phyloP scores from a whole-genome alignment of 1,140 invertebrate genomes.

The Cardiocondyla obscurior region DNA sequence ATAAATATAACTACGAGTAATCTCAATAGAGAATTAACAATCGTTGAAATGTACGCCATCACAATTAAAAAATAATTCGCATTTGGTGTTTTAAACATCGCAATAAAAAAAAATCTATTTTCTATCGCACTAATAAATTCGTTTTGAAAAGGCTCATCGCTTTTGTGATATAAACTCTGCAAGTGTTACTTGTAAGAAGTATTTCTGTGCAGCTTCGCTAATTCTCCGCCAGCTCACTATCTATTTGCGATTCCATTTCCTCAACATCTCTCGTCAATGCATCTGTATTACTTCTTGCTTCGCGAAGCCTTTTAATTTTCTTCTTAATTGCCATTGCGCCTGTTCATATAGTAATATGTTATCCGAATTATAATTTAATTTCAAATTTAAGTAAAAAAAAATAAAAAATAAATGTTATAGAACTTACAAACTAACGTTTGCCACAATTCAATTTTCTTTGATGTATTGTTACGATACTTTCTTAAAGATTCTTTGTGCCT shows the following conservation, averaged over 20 bases:
- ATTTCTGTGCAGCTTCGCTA: constrained; percentile 16
- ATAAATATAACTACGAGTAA: not conserved
- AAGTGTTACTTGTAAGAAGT: not conserved
- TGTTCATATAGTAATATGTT: constrained; percentile 62
- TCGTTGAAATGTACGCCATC: not conserved
- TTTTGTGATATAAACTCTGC: not conserved
- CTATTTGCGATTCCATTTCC: not conserved
- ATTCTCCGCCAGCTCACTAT: not conserved
- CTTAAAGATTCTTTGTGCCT: constrained; percentile 67
- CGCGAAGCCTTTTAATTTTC: constrained; percentile 69
- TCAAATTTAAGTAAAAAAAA: constrained; percentile 8
- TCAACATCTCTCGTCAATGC: not conserved
- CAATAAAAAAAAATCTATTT: not conserved
- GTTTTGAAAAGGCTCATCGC: not conserved
- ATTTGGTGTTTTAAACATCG: not conserved
- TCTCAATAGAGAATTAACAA: not conserved
- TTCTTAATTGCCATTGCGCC: constrained; percentile 75
- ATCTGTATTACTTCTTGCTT: constrained; percentile 52
- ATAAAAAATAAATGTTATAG: not conserved
- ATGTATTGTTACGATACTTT: constrained; percentile 49
- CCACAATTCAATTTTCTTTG: constrained; percentile 66
- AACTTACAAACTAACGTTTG: constrained; percentile 71
- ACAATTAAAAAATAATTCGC: not conserved
- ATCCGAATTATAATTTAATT: constrained; percentile 51
- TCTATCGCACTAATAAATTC: constrained; percentile 3